Conservation (phyloP, 1,140 invertebrate genomes). For the Latrodectus geometricus region DNA sequence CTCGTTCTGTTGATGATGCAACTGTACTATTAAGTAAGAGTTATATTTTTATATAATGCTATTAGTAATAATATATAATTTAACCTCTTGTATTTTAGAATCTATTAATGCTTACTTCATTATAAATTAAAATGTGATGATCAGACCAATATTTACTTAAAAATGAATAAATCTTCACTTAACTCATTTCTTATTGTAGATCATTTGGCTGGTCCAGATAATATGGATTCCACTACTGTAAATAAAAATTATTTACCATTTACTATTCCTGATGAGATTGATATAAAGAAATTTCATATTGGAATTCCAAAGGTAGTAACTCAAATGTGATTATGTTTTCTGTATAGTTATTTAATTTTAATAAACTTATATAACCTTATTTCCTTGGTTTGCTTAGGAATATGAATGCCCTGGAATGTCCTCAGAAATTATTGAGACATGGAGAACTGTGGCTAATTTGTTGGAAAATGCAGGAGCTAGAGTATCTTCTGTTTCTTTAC, state of each 20-base stretch:
- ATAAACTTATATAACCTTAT: background rate
- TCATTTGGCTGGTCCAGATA: slow-evolving; percentile 81
- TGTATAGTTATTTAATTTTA: background rate
- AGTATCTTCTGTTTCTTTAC: slow-evolving; percentile 79
- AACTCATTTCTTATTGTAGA: slow-evolving; percentile 7
- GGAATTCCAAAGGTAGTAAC: slow-evolving; percentile 80
- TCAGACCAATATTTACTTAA: no score
- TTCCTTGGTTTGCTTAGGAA: slow-evolving; percentile 77
- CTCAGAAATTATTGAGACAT: slow-evolving; percentile 79
- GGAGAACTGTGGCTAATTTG: slow-evolving; percentile 80
- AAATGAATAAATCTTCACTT: background rate
- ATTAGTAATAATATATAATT: no score
- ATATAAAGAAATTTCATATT: slow-evolving; percentile 78
- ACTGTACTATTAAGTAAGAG: slow-evolving; percentile 75
- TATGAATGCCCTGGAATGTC: slow-evolving; percentile 83
- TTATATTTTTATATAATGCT: background rate
- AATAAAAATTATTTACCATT: slow-evolving; percentile 72
- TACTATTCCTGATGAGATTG: slow-evolving; percentile 70
- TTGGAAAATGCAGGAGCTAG: slow-evolving; percentile 80
- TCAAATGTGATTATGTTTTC: background rate
- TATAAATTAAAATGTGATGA: no score
- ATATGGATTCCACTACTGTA: slow-evolving; percentile 86
- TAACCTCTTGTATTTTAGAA: no score
- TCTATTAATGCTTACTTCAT: no score
- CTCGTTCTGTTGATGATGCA: slow-evolving; percentile 83